A percentile compares a stretch with the other conserved stretches of the same genome.
Evolutionary conservation across 2,888 invertebrate species (phyloP).

Genomic region (Lepidocyrtoides sp.): DNA sequence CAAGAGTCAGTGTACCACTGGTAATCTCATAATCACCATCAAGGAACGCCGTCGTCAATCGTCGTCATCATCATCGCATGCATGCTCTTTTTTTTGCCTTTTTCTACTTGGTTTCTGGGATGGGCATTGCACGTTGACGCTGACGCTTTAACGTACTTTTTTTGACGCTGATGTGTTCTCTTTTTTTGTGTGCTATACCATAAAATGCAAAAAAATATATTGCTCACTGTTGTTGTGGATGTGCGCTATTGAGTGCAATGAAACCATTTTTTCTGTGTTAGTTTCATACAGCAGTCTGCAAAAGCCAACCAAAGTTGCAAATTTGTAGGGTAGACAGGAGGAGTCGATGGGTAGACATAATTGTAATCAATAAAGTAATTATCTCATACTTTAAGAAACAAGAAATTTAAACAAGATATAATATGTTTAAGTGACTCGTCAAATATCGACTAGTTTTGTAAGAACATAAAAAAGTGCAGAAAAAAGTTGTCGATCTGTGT

Average conservation of each 20-base stretch:
- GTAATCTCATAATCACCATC: constrained; percentile 28
- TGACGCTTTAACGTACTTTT: neutral
- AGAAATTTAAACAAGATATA: no score
- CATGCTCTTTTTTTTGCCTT: neutral
- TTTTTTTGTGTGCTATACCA: no score
- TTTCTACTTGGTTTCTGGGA: constrained; percentile 48
- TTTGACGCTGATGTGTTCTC: neutral
- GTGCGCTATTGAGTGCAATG: neutral
- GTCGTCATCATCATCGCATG: constrained; percentile 24
- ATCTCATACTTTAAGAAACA: neutral
- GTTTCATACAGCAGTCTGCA: neutral
- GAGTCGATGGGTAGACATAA: no score
- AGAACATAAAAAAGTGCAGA: neutral
- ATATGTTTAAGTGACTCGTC: neutral
- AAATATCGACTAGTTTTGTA: neutral
- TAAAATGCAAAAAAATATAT: constrained; percentile 12
- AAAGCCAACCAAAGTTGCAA: neutral
- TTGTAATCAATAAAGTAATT: neutral
- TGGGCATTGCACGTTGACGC: constrained; percentile 44
- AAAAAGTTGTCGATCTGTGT: neutral
- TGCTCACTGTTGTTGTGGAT: neutral
- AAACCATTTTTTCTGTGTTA: neutral
- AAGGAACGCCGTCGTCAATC: no score
- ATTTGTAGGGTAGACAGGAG: neutral
- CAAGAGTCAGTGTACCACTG: constrained; percentile 11